Percentiles rank a stretch among this genome's conserved stretches.
Evolutionary conservation across 2,888 invertebrate species (phyloP).

Genomic region (Meandrusa payeni): DNA sequence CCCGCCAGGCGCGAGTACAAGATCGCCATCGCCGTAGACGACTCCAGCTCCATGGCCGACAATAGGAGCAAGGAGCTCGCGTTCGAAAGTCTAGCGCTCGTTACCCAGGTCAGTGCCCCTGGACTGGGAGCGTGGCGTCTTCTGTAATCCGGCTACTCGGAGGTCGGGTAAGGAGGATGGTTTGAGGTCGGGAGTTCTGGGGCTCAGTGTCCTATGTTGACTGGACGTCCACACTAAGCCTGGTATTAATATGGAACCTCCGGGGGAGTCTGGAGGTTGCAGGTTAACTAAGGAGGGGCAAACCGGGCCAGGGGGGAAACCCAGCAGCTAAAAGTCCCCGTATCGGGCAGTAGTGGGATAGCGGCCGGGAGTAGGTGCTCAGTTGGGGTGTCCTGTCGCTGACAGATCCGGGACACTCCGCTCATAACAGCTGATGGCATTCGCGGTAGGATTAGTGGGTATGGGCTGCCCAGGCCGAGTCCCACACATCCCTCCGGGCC

Average conservation of each 20-base stretch:
- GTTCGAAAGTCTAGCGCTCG: constrained; percentile 95
- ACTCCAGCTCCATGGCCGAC: constrained; percentile 95
- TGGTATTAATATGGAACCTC: constrained; percentile 96
- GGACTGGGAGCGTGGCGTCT: too few relatives aligned
- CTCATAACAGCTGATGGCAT: too few relatives aligned
- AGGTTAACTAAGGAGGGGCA: constrained; percentile 97
- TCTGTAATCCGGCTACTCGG: too few relatives aligned
- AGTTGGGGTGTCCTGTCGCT: too few relatives aligned
- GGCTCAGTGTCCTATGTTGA: too few relatives aligned
- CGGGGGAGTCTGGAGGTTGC: constrained; percentile 87
- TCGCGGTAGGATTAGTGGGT: too few relatives aligned
- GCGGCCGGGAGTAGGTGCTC: constrained; percentile 97
- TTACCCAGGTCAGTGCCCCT: constrained; percentile 84
- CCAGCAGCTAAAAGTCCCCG: constrained; percentile 99
- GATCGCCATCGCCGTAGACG: constrained; percentile 97
- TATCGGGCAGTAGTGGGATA: constrained; percentile 99
- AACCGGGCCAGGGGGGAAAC: constrained; percentile 99
- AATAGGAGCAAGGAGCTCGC: constrained; percentile 94
- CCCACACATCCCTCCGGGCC: too few relatives aligned
- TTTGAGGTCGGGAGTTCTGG: too few relatives aligned
- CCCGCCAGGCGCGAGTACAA: constrained; percentile 98
- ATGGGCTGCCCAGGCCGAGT: too few relatives aligned
- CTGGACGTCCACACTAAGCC: constrained; percentile 98
- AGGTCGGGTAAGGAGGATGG: too few relatives aligned
- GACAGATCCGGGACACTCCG: too few relatives aligned